phyloP scores from a whole-genome alignment of 2,113 vertebrate species.

The Thryonomys swinderianus region DNA sequence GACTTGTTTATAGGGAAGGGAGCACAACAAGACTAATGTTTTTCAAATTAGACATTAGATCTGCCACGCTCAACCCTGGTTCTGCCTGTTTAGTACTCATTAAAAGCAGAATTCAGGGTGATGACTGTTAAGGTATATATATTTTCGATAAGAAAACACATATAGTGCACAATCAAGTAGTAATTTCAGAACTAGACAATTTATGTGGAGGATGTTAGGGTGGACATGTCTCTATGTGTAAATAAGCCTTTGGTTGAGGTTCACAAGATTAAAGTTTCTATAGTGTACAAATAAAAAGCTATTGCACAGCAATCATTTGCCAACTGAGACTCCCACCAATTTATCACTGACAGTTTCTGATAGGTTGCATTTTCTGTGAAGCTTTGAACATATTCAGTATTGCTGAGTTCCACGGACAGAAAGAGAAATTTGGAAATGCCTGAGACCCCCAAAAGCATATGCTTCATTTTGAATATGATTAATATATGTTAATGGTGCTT shows the following conservation, averaged over 20 bases:
- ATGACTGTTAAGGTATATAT: constrained; percentile 69
- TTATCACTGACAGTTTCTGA: constrained; percentile 28
- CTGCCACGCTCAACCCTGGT: constrained; percentile 57
- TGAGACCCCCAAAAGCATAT: not conserved
- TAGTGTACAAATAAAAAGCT: not conserved
- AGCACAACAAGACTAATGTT: not conserved
- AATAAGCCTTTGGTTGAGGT: not conserved
- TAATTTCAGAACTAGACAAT: constrained; percentile 51
- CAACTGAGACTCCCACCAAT: not conserved
- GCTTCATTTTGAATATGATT: not conserved
- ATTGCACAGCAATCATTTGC: not conserved
- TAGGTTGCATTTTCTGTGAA: not conserved
- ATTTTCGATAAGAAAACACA: constrained; percentile 55
- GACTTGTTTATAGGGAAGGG: not conserved
- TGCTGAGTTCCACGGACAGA: not conserved
- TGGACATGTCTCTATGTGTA: not conserved
- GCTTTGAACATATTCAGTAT: not conserved
- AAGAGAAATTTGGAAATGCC: not conserved
- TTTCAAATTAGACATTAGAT: constrained; percentile 68
- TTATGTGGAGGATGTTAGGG: not conserved
- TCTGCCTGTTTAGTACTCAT: constrained; percentile 65
- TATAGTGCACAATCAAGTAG: not conserved
- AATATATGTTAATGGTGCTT: not conserved
- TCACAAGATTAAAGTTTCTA: not conserved
- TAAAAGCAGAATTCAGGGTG: constrained; percentile 69